Evolutionary conservation across 2,797 vertebrate species (phyloP), one percentile per base, ranked within the genome.

Genomic region (Oreochromis grahami): DNA sequence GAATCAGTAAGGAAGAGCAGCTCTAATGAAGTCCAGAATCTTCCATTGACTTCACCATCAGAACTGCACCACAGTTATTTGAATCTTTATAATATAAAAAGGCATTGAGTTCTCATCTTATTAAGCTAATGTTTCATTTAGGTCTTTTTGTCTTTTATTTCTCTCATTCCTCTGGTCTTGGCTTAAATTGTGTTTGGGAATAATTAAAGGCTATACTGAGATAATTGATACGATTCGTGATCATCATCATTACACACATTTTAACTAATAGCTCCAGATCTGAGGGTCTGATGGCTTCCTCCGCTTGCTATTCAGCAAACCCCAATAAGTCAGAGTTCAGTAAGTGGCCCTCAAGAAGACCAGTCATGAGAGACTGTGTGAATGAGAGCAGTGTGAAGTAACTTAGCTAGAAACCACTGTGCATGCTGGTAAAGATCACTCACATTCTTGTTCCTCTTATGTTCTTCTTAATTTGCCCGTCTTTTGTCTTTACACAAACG

Each of bases 271-370:
- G 80, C 63, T 89, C 8, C 43, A 68, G 79, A 85, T 79, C 77
- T 50, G 56, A 77, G 68, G 80, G 60, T 74, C 58, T 68, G 79
- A 82, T 85, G 77, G 65, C 52, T 77, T 89, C 56, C 63, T 81
- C 38, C 63, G 38, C n/a, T 90, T 91, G 87, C 89, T 92, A 87
- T 87, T 91, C 84, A 65, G 70, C 76, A 79, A 84, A 77, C 74
- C 58, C 76, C 80, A 79, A 87, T 89, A 77, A 89, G 87, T 36
- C 78, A 83, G 19, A 87, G 85, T 87, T 90, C 72, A 84, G 15
- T 74, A 78, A 43, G 19, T 85, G 82, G 88, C 84, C 87, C 81
- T 87, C 78, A 63, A 43, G 77, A 88, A 63, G 80, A 87, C 85
- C 85, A 77, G 82, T 85, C 83, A 92, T 80, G 77, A 81, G 82